phyloP scores from a whole-genome alignment of 2,888 invertebrate genomes.

The Herminia tarsipennalis region DNA sequence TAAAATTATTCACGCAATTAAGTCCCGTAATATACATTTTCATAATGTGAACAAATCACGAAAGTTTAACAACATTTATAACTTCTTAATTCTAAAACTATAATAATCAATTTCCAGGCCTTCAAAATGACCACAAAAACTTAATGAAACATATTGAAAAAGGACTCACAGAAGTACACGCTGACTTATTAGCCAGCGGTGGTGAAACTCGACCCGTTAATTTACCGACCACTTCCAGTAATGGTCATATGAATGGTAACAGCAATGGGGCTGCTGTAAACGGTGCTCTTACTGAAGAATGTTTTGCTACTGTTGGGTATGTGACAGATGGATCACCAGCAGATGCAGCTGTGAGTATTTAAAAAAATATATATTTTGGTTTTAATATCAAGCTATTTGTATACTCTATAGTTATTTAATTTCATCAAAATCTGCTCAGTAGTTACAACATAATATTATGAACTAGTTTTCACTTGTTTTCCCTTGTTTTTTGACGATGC shows the following conservation, averaged over 20 bases:
- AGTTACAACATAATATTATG: too few relatives aligned
- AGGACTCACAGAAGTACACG: constrained; percentile 88
- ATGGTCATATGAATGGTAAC: constrained; percentile 39
- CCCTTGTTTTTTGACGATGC: too few relatives aligned
- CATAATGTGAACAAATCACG: too few relatives aligned
- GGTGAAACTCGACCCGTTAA: constrained; percentile 24
- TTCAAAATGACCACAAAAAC: constrained; percentile 95
- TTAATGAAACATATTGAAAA: constrained; percentile 94
- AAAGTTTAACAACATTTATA: too few relatives aligned
- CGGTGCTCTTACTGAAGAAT: constrained; percentile 24
- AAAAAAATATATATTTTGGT: background rate
- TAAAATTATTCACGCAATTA: too few relatives aligned
- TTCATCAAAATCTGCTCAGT: too few relatives aligned
- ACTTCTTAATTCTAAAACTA: too few relatives aligned
- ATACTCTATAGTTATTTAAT: too few relatives aligned
- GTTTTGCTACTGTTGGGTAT: constrained; percentile 89
- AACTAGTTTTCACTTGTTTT: too few relatives aligned
- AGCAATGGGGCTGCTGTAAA: constrained; percentile 22
- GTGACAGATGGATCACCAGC: constrained; percentile 93
- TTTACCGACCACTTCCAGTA: constrained; percentile 17
- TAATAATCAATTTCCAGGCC: too few relatives aligned
- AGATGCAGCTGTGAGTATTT: constrained; percentile 89
- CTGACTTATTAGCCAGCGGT: constrained; percentile 57
- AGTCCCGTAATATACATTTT: too few relatives aligned
- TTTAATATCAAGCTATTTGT: too few relatives aligned